Evolutionary conservation across 2,888 invertebrate genomes (phyloP).

Genomic region (Aquatica leii): DNA sequence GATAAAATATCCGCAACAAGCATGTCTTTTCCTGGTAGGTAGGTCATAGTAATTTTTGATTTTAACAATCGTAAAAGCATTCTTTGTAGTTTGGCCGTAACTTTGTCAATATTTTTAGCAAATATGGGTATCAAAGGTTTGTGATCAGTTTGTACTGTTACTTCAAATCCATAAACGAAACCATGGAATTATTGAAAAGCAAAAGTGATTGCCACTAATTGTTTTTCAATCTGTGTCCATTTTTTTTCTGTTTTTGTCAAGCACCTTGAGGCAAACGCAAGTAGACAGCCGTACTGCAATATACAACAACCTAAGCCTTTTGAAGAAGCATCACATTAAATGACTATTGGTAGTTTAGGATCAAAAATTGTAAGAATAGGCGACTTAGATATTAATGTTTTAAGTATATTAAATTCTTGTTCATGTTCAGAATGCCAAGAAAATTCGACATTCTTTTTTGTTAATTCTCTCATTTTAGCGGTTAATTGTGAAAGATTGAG

Average conservation of each 20-base stretch:
- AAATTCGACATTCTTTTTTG: not conserved
- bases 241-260: conserved; percentile 6
- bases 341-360: not conserved
- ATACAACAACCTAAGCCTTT: conserved; percentile 43
- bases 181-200: conserved; percentile 9
- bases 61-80: conserved; percentile 1
- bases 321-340: conserved; percentile 43
- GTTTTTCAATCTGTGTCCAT: conserved; percentile 41
- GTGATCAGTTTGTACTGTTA: conserved; percentile 4
- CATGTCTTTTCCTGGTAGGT: not conserved
- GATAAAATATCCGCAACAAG: not conserved
- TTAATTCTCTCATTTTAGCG: not conserved
- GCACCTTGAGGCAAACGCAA: conserved; percentile 19
- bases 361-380: conserved; percentile 15
- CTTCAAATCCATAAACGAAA: not conserved
- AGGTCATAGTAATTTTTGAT: not conserved
- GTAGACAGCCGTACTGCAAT: conserved; percentile 42
- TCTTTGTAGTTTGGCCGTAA: not conserved
- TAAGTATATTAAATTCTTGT: not conserved
- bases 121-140: not conserved
- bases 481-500: not conserved
- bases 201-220: not conserved
- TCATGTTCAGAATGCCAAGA: not conserved
- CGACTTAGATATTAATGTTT: not conserved
- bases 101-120: not conserved